A percentile compares a stretch with the other conserved stretches of the same genome.
These are phyloP conservation scores for Pocillopora damicornis DNA, from an alignment of 64 coral and sea anemone species.

Conservation along the genomic window DNA sequence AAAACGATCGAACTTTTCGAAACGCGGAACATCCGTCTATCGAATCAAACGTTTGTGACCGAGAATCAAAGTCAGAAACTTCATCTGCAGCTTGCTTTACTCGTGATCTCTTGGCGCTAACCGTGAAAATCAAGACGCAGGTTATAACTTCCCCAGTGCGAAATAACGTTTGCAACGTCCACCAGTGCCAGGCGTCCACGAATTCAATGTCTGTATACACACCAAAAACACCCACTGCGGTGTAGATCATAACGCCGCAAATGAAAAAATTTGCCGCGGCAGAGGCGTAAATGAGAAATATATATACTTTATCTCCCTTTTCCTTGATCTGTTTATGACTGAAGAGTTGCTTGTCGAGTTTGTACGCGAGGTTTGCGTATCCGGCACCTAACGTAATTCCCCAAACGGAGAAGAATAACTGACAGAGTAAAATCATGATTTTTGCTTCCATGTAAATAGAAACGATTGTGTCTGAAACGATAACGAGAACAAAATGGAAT, in stretches of 20 bases:
- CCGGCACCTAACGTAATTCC: conserved; percentile 57
- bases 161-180: conserved; percentile 66
- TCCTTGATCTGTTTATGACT: conserved; percentile 48
- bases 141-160: conserved; percentile 62
- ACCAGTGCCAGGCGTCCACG: conserved; percentile 91
- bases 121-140: conserved; percentile 78
- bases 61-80: conserved; percentile 22
- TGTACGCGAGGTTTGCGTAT: conserved; percentile 74
- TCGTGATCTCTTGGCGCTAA: conserved; percentile 84
- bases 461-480: conserved; percentile 71
- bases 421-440: conserved; percentile 88
- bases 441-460: conserved; percentile 82
- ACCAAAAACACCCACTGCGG: conserved; percentile 79
- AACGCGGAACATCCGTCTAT: not conserved
- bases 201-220: conserved; percentile 77
- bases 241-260: conserved; percentile 69
- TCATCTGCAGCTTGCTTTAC: conserved; percentile 65
- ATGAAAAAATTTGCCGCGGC: conserved; percentile 72
- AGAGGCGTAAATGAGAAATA: conserved; percentile 78
- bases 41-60: not conserved
- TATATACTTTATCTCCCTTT: conserved; percentile 75
- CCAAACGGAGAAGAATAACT: conserved; percentile 85
- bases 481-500: conserved; percentile 73
- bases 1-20: not conserved
- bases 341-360: conserved; percentile 73